Evolutionary conservation across 2,113 vertebrate species (phyloP).

Genomic region (Hippopotamus amphibius): DNA sequence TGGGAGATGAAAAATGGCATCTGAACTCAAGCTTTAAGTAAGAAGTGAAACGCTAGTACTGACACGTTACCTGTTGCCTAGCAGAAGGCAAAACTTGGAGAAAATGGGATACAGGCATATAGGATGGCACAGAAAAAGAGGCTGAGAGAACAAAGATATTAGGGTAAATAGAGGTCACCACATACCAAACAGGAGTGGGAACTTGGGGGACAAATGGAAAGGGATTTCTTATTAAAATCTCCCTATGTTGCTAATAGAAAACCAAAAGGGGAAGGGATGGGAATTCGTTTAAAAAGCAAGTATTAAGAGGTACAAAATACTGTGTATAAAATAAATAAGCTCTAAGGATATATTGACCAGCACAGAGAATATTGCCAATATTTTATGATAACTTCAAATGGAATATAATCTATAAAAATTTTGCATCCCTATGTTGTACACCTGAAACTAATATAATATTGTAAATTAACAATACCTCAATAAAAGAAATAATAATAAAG

Average conservation of each 20-base stretch:
- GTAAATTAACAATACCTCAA: not conserved
- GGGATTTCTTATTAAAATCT: not conserved
- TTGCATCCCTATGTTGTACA: not conserved
- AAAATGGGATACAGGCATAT: not conserved
- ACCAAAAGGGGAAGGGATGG: not conserved
- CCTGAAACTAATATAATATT: not conserved
- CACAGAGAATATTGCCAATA: not conserved
- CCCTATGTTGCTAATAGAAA: not conserved
- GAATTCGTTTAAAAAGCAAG: not conserved
- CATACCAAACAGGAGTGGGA: not conserved
- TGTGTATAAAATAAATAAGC: not conserved
- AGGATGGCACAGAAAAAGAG: not conserved
- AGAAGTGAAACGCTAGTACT: not conserved
- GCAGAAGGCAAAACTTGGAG: not conserved
- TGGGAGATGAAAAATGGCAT: not conserved
- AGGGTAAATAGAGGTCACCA: not conserved
- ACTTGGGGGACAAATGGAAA: not conserved
- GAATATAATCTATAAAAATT: not conserved
- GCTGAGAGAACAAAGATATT: not conserved
- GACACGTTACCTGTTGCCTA: not conserved
- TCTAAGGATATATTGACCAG: not conserved
- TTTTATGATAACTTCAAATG: not conserved
- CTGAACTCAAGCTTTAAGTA: not conserved
- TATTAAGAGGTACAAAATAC: not conserved
- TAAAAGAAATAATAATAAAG: not conserved